These are phyloP conservation scores for Rhizomys pruinosus DNA, from an alignment of 2,113 vertebrate genomes.

Conservation along the genomic window DNA sequence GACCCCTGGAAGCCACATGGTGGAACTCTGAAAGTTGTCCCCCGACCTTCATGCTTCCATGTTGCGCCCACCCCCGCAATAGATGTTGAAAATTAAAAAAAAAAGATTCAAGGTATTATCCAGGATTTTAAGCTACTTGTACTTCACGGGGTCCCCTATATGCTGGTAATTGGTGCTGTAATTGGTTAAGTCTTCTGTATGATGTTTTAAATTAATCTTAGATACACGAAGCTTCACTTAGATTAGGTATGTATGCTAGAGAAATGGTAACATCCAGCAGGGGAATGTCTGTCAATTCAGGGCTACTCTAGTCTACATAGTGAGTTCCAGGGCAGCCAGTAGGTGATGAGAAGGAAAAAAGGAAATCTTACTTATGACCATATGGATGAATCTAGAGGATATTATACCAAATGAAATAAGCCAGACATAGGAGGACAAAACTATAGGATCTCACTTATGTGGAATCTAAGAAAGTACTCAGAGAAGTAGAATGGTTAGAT, in stretches of 20 bases:
- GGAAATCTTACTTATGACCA: background rate
- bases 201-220: slow-evolving; percentile 6
- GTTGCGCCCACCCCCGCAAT: no score
- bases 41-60: background rate
- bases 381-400: background rate
- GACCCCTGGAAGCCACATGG: no score
- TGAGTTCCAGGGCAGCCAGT: no score
- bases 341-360: no score
- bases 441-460: background rate
- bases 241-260: slow-evolving; percentile 11
- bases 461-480: background rate
- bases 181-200: background rate
- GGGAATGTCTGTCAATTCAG: no score
- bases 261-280: background rate
- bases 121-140: slow-evolving; percentile 28
- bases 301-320: no score
- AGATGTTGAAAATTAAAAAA: background rate
- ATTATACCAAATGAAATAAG: background rate
- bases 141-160: background rate
- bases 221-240: background rate
- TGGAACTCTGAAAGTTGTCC: no score
- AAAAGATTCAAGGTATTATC: background rate
- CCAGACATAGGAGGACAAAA: no score
- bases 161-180: background rate
- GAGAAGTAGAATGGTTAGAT: background rate